A percentile compares a stretch with the other conserved stretches of the same genome.
Evolutionary conservation across 2,797 vertebrate genomes (phyloP).

Genomic region (Vultur gryphus): DNA sequence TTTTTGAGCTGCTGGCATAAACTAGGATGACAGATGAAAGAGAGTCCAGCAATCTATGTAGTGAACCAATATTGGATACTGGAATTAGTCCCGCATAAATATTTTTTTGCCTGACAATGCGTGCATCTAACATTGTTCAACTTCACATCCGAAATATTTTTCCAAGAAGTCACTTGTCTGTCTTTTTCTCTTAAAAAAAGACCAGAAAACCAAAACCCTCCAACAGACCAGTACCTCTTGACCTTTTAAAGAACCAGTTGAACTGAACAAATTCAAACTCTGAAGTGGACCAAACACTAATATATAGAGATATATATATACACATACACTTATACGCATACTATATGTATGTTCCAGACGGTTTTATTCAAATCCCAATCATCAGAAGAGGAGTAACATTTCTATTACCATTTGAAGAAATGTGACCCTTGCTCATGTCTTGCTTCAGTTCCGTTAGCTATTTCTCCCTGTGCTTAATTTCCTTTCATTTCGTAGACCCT

Average conservation of each 20-base stretch:
- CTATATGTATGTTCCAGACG: not conserved
- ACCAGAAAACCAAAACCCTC: not conserved
- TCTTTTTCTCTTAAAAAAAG: not conserved
- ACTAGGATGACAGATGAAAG: not conserved
- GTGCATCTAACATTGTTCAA: not conserved
- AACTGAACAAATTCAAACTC: not conserved
- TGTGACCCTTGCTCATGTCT: not conserved
- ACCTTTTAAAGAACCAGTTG: not conserved
- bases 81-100: not conserved
- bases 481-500: not conserved
- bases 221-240: not conserved
- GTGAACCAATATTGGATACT: not conserved
- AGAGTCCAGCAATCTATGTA: not conserved
- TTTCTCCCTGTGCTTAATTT: not conserved
- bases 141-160: not conserved
- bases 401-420: not conserved
- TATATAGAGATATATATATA: too few relatives aligned
- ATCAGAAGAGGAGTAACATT: not conserved
- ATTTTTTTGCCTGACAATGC: not conserved
- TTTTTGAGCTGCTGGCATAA: not conserved
- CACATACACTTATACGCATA: rapidly evolving
- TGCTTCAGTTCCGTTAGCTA: not conserved
- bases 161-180: not conserved
- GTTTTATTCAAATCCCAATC: not conserved
- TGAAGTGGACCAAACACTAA: not conserved